Percentiles rank a stretch among this genome's conserved stretches.
phyloP scores from a whole-genome alignment of 2,797 vertebrate species.

The Characodon lateralis region DNA sequence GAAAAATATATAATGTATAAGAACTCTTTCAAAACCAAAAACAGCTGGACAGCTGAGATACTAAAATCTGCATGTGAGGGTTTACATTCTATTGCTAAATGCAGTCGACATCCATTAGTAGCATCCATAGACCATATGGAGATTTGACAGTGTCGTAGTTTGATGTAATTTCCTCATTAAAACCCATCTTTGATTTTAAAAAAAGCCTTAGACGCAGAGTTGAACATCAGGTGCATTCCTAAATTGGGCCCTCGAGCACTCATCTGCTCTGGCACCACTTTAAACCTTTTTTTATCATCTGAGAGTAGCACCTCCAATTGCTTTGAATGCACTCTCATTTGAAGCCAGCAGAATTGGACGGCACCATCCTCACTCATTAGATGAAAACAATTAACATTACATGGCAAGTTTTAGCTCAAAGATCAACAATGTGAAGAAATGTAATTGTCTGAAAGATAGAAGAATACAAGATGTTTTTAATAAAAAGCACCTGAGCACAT shows the following conservation, averaged over 20 bases:
- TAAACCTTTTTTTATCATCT: constrained; percentile 24
- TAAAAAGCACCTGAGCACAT: not conserved
- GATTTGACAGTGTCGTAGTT: constrained; percentile 15
- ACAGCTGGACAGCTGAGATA: constrained; percentile 8
- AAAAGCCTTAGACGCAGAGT: constrained; percentile 10
- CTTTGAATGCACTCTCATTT: constrained; percentile 13
- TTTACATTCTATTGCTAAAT: not conserved
- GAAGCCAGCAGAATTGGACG: constrained; percentile 1
- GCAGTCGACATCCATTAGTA: not conserved
- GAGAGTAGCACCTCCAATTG: constrained; percentile 3
- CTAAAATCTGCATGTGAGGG: constrained; percentile 1
- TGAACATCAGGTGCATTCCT: constrained; percentile 41
- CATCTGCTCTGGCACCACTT: constrained; percentile 9
- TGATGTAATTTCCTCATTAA: constrained; percentile 21
- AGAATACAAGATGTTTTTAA: not conserved
- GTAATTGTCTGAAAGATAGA: not conserved
- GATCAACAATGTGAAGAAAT: not conserved
- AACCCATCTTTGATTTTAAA: constrained; percentile 24
- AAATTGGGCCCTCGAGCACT: constrained; percentile 20
- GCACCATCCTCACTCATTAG: not conserved
- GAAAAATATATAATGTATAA: constrained; percentile 28
- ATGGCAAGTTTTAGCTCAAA: not conserved
- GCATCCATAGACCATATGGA: constrained; percentile 15
- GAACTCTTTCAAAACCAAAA: constrained; percentile 26
- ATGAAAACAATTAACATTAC: not conserved